A percentile compares a stretch with the other conserved stretches of the same genome.
Conservation (phyloP, 30 jellyfish, hydroid and myxozoan genomes). For the Cassiopea xamachana region DNA sequence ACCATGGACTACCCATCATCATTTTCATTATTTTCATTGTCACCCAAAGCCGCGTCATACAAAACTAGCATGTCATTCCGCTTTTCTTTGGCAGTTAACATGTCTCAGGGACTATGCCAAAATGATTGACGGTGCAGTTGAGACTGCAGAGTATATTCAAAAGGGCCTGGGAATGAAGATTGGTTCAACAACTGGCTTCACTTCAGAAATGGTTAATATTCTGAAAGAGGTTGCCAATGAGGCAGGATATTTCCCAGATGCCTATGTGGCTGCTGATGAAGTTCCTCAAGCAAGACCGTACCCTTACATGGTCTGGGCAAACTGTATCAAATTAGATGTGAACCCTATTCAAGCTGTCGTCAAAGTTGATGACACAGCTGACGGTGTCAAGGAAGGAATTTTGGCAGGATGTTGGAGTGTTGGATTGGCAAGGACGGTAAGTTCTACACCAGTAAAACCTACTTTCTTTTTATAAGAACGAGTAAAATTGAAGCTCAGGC, state of each 20-base stretch:
- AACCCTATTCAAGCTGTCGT: conserved; percentile 97
- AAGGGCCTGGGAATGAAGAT: conserved; percentile 76
- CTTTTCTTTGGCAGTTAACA: conserved; percentile 64
- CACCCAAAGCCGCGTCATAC: background rate
- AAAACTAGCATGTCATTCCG: background rate
- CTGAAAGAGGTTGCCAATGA: conserved; percentile 71
- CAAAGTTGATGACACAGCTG: conserved; percentile 97
- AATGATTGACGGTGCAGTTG: conserved; percentile 98
- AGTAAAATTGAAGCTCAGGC: background rate
- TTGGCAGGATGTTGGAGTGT: conserved; percentile 98
- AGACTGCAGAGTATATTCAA: conserved; percentile 79
- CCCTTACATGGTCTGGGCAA: conserved; percentile 97
- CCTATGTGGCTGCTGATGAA: conserved; percentile 94
- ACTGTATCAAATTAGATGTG: conserved; percentile 82
- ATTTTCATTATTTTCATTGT: background rate
- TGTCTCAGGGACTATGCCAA: conserved; percentile 73
- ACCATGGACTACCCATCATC: background rate
- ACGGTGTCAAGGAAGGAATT: conserved; percentile 95
- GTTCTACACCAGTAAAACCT: background rate
- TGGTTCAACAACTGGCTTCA: conserved; percentile 97
- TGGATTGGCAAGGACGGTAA: conserved; percentile 95
- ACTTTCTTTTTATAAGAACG: background rate
- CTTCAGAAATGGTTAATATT: conserved; percentile 84
- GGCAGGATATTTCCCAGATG: conserved; percentile 94
- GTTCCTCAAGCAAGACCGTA: conserved; percentile 97